Conservation (phyloP, 2,888 invertebrate species). For the Sycophila texana region DNA sequence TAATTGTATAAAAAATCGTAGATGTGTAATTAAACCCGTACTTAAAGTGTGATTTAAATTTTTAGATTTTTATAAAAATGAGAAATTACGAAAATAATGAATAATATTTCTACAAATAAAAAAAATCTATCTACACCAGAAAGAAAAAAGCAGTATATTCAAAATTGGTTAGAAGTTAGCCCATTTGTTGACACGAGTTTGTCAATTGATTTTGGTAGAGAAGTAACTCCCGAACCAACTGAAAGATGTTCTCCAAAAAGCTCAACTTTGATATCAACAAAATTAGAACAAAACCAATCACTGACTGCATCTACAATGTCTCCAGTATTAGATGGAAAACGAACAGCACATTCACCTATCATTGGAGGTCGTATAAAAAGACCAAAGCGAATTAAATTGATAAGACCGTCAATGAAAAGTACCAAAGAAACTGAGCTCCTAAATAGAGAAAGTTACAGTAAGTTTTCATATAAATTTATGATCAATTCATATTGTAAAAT, state of each 20-base stretch:
- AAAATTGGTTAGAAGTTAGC: conserved; percentile 39
- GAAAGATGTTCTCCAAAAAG: background rate
- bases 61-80: background rate
- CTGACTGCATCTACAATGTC: background rate
- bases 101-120: conserved; percentile 7
- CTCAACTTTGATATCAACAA: background rate
- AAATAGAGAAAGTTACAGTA: background rate
- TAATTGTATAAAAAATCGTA: no score
- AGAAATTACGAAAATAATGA: conserved; percentile 21
- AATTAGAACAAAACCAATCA: background rate
- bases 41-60: background rate
- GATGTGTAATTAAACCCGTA: no score
- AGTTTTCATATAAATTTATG: background rate
- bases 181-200: background rate
- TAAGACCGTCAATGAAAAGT: background rate
- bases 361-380: conserved; percentile 26
- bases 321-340: conserved; percentile 43
- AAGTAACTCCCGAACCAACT: conserved; percentile 2
- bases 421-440: background rate
- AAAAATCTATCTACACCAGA: conserved; percentile 26
- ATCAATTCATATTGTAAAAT: background rate
- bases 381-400: conserved; percentile 28
- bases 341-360: conserved; percentile 38
- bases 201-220: background rate
- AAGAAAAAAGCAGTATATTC: conserved; percentile 41